Evolutionary conservation across 1,140 invertebrate genomes (phyloP).

Genomic region (Sycophaga agraensis): DNA sequence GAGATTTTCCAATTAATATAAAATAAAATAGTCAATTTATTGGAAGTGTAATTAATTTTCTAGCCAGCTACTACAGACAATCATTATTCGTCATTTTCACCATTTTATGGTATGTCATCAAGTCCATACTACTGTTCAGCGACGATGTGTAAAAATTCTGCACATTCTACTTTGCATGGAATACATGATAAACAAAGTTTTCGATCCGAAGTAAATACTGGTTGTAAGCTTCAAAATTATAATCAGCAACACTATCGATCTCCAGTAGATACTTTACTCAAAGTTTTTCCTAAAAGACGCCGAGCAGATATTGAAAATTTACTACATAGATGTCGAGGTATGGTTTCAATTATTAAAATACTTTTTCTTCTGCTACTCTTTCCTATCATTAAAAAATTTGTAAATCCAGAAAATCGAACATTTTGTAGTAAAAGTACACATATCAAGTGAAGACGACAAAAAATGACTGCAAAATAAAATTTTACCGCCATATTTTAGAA

Average conservation of each 20-base stretch:
- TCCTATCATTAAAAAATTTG: too few relatives aligned
- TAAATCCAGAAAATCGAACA: too few relatives aligned
- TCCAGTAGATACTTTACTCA: conserved; percentile 73
- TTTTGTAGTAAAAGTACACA: too few relatives aligned
- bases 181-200: conserved; percentile 48
- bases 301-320: conserved; percentile 81
- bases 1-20: too few relatives aligned
- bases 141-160: conserved; percentile 53
- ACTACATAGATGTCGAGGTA: conserved; percentile 68
- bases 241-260: conserved; percentile 60
- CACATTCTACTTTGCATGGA: conserved; percentile 49
- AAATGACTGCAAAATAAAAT: too few relatives aligned
- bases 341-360: background rate
- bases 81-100: conserved; percentile 44
- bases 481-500: too few relatives aligned
- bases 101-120: conserved; percentile 51
- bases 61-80: background rate
- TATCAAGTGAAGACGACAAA: too few relatives aligned
- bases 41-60: too few relatives aligned
- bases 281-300: conserved; percentile 83
- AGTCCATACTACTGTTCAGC: conserved; percentile 54
- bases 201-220: conserved; percentile 44
- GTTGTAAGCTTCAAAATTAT: conserved; percentile 47
- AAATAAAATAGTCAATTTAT: too few relatives aligned
- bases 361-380: too few relatives aligned